Base-by-base conservation (phyloP, 2,113 vertebrate species). In the Syngnathoides biaculeatus region DNA sequence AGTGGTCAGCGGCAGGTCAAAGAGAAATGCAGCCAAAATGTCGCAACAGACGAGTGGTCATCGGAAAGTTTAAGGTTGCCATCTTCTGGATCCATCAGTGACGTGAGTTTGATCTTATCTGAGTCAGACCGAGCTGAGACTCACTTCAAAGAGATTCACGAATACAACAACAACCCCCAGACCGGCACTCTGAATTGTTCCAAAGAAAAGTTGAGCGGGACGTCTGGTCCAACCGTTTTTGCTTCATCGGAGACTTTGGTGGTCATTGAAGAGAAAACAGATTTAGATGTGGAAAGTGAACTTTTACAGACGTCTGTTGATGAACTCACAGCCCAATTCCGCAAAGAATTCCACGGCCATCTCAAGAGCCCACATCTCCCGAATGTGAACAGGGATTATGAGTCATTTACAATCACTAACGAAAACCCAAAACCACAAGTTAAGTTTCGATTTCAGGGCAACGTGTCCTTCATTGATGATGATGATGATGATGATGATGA, bases 391-490 rank as follows among this genome's bases (percentile, higher is more conserved):
- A 70, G 45, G n/a, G 70, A 55, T 40, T 62, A 58, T 8, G 71
- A 73, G 52, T 43, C 45, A 35, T 59, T 72, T 43, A 78, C 71
- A 11, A 67, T 62, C 63, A 78, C 14, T 38, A 69, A 73, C 20
- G 62, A 81, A 65, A 71, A 53, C 12, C 40, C 45, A 30, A 74
- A 77, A 71, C 43, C 8, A 12, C 30, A 68, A 67, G 17, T 61
- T 55, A 27, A 72, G 45, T 24, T 55, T 35, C 35, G 14, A 11
- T 63, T 55, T 65, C 53, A 2, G 3, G 43, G 78, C 64, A 71
- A 67, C 48, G 19, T 89, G 6, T 75, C 72, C 11, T 87, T 87
- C 67, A 88, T 91, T 73, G 89, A 91, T 68, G 85, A 87, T 17
- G 40, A 64, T 20, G 66, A 30, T 26, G 64, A 66, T 45, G 42